Percentiles rank a stretch among this genome's conserved stretches.
Evolutionary conservation across 2,888 invertebrate species (phyloP).

Genomic region (Xanthia togata): DNA sequence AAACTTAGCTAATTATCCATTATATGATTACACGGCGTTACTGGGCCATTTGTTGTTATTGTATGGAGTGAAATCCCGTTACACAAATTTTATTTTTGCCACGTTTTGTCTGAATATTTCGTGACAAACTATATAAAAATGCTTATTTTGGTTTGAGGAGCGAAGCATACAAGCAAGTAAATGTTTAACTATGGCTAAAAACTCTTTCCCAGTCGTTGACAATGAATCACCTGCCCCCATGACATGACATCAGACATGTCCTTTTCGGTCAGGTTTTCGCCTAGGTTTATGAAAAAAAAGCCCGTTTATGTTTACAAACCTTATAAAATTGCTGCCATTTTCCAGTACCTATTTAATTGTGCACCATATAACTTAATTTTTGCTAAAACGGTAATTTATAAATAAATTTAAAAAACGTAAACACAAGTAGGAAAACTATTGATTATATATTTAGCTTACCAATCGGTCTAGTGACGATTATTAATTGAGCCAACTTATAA

Average conservation of each 20-base stretch:
- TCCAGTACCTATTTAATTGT: not conserved
- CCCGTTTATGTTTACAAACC: not conserved
- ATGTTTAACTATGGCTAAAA: slow-evolving; percentile 2
- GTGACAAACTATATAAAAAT: slow-evolving; percentile 65
- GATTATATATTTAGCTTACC: not conserved
- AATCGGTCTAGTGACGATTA: not conserved
- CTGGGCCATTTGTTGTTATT: slow-evolving; percentile 23
- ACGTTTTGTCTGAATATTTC: slow-evolving; percentile 78
- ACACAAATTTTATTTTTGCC: slow-evolving; percentile 75
- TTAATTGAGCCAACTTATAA: not conserved
- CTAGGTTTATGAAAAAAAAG: not conserved
- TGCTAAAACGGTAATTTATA: not conserved
- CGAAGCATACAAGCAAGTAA: slow-evolving; percentile 56
- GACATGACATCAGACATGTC: slow-evolving; percentile 75
- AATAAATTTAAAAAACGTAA: not conserved
- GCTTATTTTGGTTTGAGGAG: slow-evolving; percentile 63
- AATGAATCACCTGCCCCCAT: slow-evolving; percentile 60
- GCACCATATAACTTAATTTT: not conserved
- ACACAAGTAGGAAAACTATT: not conserved
- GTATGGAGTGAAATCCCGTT: slow-evolving; percentile 62
- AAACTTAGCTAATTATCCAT: not conserved
- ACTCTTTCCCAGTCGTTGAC: slow-evolving; percentile 36
- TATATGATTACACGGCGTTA: slow-evolving; percentile 1
- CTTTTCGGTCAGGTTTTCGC: slow-evolving; percentile 31
- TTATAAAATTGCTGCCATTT: not conserved